Evolutionary conservation across 2,113 vertebrate genomes (phyloP), one percentile per base, ranked within the genome.

Genomic region (Salvelinus fontinalis): DNA sequence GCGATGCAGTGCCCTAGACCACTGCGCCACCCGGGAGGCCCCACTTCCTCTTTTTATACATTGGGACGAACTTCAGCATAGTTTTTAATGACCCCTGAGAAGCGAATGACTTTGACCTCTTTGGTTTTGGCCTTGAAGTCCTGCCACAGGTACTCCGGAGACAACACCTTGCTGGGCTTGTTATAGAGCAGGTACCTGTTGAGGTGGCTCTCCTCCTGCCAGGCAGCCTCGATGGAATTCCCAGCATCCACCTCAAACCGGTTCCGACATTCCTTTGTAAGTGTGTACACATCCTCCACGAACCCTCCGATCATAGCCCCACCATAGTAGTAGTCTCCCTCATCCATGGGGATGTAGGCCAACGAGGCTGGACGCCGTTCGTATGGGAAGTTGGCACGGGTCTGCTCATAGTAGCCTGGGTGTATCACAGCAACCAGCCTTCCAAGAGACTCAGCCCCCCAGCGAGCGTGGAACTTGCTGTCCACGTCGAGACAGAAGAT

Each of bases 141-240:
- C 18, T 95, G 93, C 93, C 95, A 95, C 13, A 94, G 22, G 48
- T 94, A 94, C 83, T 94, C 94, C 0, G 94, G 93, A 67, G 95
- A 95, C 64, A 95, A 89, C 22, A 95, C 69, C 65, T 92, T 95
- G 67, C 85, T 89, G 2, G 94, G 95, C 73, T 94, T 95, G 75
- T 92, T 86, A 3, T 83, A 83, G 67, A 94, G 79, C 75, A 95
- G 90, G 75, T 84, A 90, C 67, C 84, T 89, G 11, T 70, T 70
- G 18, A 70, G 44, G 44, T 70, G 68, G 16, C 68, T 70, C 13
- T 70, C 68, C 12, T 70, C 68, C 44, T 49, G 68, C 68, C 68
- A 70, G 4, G 68, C 68, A 5, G 68, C 68, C 39, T 70, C 68
- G 4, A 70, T 49, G 26, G 11, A 13, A 12, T 70, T 49, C 34